A percentile compares a stretch with the other conserved stretches of the same genome.
phyloP scores from a whole-genome alignment of 2,113 vertebrate species.

The Cyrtonyx montezumae region DNA sequence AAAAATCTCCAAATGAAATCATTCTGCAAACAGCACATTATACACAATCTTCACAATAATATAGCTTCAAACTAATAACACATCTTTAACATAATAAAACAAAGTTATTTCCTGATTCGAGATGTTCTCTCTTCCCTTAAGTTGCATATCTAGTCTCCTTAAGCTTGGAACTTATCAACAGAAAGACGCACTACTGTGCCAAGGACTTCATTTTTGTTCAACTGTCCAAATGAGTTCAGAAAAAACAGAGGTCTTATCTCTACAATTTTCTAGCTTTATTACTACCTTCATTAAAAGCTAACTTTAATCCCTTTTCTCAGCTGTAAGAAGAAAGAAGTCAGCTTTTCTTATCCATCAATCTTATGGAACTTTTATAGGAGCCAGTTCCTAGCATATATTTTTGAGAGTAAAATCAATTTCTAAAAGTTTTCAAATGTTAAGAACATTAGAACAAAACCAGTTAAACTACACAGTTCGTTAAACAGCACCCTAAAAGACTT shows the following conservation, averaged over 20 bases:
- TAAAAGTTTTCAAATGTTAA: background rate
- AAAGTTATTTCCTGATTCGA: background rate
- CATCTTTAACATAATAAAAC: background rate
- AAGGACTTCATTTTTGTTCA: background rate
- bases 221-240: background rate
- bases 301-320: background rate
- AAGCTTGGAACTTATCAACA: background rate
- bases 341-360: background rate
- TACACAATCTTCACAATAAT: background rate
- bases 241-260: background rate
- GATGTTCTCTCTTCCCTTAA: background rate
- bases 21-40: background rate
- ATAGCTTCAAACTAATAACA: background rate
- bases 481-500: background rate
- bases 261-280: background rate
- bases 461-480: background rate
- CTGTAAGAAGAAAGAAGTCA: background rate
- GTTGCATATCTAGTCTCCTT: background rate
- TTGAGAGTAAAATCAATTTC: background rate
- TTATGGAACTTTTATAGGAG: background rate
- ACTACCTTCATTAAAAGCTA: background rate
- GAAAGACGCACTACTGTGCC: background rate
- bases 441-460: background rate
- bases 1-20: background rate
- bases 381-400: background rate